Base-by-base conservation (phyloP, 2,888 invertebrate genomes). In the Chromoteleia sp. region DNA sequence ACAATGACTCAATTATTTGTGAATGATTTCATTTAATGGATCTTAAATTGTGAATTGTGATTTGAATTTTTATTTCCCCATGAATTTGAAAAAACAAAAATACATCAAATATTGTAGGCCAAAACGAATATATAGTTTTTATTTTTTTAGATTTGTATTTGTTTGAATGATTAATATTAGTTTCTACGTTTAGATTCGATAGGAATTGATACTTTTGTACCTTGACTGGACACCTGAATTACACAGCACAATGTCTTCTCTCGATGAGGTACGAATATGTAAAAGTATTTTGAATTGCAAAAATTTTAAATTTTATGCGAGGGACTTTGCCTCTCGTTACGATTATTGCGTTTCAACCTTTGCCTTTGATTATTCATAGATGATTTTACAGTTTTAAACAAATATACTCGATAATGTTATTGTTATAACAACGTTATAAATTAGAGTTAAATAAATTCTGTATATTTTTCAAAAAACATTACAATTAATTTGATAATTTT, bases 231-330 rank as follows among this genome's bases (percentile, higher is more conserved):
- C 25, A 25, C 3, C 25, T 4, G 25, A 45, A 68, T 45, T 33
- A 56, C 45, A n/a, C 36, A 41, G 29, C 67, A 61, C 25, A 54
- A 79, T 74, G 68, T 73, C 73, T 74, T 73, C 73, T 74, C 74
- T 79, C 43, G 79, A 68, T 43, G 50, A 67, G 61, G 61, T 68
- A 74, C 2, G 21, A 54, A 68, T 45, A 56, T 59, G 63, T 54
- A 59, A 54, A 25, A 6, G n/a, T 25, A 6, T 33, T 10, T 59
- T 50, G 6, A 48, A 30, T 33, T 58, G 33, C 12, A 70, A 58
- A 59, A 67, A 41, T 15, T 56, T 21, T 48, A 48, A 56, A 43
- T 43, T 43, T 15, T 43, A 43, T 15, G 15, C 15, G 1, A 43
- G 14, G 15, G 7, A 43, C 43, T 43, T 43, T 43, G 15, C 14